phyloP scores from a whole-genome alignment of 1,140 invertebrate species.

The Oryzaephilus surinamensis region DNA sequence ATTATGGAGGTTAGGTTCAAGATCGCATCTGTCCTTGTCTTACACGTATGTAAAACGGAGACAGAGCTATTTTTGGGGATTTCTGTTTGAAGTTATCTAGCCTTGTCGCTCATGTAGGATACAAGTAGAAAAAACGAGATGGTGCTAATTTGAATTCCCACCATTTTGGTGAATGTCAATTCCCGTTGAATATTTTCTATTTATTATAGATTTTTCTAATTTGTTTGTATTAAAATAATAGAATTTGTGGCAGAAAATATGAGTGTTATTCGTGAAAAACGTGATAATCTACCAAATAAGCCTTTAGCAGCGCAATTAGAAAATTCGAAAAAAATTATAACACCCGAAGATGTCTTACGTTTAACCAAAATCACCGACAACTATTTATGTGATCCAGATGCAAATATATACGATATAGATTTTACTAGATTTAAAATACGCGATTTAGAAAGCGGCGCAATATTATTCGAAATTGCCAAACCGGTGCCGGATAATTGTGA shows the following conservation, averaged over 20 bases:
- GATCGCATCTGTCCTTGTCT: too few relatives aligned
- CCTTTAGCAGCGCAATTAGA: slow-evolving; percentile 12
- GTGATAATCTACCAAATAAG: slow-evolving; percentile 23
- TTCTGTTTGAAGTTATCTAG: too few relatives aligned
- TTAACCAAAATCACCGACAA: slow-evolving; percentile 51
- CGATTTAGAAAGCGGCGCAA: slow-evolving; percentile 84
- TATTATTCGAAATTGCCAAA: slow-evolving; percentile 96
- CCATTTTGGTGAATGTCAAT: too few relatives aligned
- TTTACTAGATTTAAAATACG: slow-evolving; percentile 96
- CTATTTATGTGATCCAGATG: slow-evolving; percentile 89
- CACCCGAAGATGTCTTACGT: slow-evolving; percentile 51
- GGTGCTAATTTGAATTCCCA: too few relatives aligned
- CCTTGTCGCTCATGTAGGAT: too few relatives aligned
- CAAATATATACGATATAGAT: slow-evolving; percentile 95
- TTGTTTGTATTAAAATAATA: not conserved
- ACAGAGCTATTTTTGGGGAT: too few relatives aligned
- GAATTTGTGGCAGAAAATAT: slow-evolving; percentile 16
- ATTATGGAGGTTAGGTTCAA: too few relatives aligned
- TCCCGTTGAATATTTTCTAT: too few relatives aligned
- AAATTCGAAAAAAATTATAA: slow-evolving; percentile 32
- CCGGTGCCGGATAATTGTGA: slow-evolving; percentile 52
- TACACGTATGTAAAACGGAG: too few relatives aligned
- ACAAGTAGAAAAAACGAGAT: too few relatives aligned
- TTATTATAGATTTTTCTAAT: too few relatives aligned
- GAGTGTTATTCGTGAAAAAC: slow-evolving; percentile 31